Percentiles rank a stretch among this genome's conserved stretches.
Conservation (phyloP, 2,888 invertebrate species). For the Blomia tropicalis region DNA sequence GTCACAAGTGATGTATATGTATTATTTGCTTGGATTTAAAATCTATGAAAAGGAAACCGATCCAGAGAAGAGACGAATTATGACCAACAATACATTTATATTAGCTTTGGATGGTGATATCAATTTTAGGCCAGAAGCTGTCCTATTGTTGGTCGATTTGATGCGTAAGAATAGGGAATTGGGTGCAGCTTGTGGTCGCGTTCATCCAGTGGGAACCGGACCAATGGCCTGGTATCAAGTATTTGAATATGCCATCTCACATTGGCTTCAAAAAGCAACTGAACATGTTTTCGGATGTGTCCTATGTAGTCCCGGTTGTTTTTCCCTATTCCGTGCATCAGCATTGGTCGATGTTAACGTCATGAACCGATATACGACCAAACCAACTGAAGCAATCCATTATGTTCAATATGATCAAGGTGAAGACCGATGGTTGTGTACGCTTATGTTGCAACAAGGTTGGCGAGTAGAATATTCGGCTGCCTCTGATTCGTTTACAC, state of each 20-base stretch:
- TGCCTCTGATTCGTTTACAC: conserved; percentile 52
- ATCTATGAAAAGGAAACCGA: conserved; percentile 37
- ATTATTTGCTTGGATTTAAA: conserved; percentile 64
- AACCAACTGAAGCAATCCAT: conserved; percentile 42
- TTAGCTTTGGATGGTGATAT: conserved; percentile 74
- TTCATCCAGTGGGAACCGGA: conserved; percentile 64
- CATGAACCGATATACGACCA: conserved; percentile 68
- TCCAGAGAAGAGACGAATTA: conserved; percentile 40
- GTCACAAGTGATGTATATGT: conserved; percentile 92
- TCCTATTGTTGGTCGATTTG: conserved; percentile 58
- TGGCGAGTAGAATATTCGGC: conserved; percentile 97
- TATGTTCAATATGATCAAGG: conserved; percentile 46
- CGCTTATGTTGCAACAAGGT: conserved; percentile 84
- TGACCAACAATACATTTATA: conserved; percentile 64
- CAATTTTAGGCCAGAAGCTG: conserved; percentile 65
- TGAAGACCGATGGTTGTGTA: conserved; percentile 97
- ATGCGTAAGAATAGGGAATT: conserved; percentile 63
- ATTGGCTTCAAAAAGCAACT: conserved; percentile 81
- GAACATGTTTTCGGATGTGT: conserved; percentile 79
- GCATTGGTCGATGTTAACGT: conserved; percentile 79
- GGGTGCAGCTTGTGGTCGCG: conserved; percentile 74
- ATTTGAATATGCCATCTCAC: conserved; percentile 78
- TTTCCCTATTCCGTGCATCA: conserved; percentile 69
- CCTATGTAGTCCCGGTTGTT: conserved; percentile 78
- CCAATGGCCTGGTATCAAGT: conserved; percentile 65